A percentile compares a stretch with the other conserved stretches of the same genome.
Conservation (phyloP, 2,888 invertebrate genomes). For the Tenodera sinensis region DNA sequence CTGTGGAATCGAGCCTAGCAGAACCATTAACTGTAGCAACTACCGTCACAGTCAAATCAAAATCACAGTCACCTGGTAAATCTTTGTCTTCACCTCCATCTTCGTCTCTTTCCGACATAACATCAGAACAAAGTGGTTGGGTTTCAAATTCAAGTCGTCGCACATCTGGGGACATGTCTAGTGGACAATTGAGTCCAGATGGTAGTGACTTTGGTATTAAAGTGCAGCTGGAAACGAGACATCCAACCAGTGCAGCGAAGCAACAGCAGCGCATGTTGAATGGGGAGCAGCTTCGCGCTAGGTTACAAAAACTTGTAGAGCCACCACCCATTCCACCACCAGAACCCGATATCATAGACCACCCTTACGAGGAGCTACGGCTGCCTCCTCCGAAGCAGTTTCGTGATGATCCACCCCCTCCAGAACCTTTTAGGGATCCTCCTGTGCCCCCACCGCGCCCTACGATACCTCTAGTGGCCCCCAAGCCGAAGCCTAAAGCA, state of each 20-base stretch:
- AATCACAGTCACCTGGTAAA: constrained; percentile 28
- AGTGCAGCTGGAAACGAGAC: not conserved
- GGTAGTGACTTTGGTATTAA: constrained; percentile 25
- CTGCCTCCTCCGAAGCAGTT: constrained; percentile 82
- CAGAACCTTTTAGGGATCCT: constrained; percentile 65
- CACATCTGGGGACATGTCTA: constrained; percentile 48
- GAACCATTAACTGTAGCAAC: constrained; percentile 25
- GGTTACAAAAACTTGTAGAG: constrained; percentile 58
- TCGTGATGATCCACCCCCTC: constrained; percentile 74
- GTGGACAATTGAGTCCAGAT: constrained; percentile 42
- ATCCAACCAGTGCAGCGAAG: constrained; percentile 10
- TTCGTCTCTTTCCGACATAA: constrained; percentile 46
- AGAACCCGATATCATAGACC: constrained; percentile 24
- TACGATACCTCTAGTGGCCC: constrained; percentile 3
- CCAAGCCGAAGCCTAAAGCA: constrained; percentile 15
- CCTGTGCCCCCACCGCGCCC: constrained; percentile 23
- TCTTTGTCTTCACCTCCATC: constrained; percentile 32
- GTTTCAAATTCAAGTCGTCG: constrained; percentile 65
- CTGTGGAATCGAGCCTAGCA: constrained; percentile 34
- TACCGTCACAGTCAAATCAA: constrained; percentile 25
- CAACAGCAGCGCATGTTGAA: constrained; percentile 37
- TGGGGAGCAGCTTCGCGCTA: constrained; percentile 63
- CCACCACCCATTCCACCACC: constrained; percentile 19
- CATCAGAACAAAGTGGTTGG: constrained; percentile 84
- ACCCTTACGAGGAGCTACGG: constrained; percentile 57